These are phyloP conservation scores for Protophormia terraenovae DNA, from an alignment of 2,888 invertebrate species.

Conservation along the genomic window DNA sequence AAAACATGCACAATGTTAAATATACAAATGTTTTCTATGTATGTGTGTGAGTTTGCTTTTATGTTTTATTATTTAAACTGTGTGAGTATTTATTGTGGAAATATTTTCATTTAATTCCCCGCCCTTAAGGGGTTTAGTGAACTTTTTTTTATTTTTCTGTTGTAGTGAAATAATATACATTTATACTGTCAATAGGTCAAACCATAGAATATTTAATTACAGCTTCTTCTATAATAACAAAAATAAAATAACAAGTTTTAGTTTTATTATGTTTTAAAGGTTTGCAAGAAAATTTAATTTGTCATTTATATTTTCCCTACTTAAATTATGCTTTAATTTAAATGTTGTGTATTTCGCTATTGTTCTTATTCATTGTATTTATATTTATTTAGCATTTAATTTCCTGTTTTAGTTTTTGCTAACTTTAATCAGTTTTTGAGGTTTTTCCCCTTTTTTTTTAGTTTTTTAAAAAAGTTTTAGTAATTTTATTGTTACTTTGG, in stretches of 20 bases:
- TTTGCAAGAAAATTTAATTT: not conserved
- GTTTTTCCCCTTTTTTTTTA: not conserved
- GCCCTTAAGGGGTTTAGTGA: not conserved
- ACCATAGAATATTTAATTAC: slow-evolving; percentile 29
- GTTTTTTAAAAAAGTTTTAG: not conserved
- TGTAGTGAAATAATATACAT: not conserved
- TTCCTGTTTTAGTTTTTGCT: not conserved
- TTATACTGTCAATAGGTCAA: slow-evolving; percentile 29
- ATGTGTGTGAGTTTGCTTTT: not conserved
- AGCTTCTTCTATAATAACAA: not conserved
- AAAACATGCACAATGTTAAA: slow-evolving; percentile 3
- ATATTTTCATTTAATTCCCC: not conserved
- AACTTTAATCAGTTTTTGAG: not conserved
- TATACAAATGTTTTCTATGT: not conserved
- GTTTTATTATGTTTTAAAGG: not conserved
- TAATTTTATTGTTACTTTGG: not conserved
- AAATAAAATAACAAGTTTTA: not conserved
- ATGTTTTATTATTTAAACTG: not conserved
- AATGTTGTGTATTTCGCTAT: not conserved
- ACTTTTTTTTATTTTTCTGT: too few species aligned
- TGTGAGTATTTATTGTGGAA: not conserved
- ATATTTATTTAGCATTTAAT: not conserved
- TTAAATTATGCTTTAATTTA: not conserved
- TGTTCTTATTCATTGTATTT: not conserved
- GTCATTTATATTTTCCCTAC: not conserved